Base-by-base conservation (phyloP, 2,888 invertebrate species). In the Cheilosia impressa region DNA sequence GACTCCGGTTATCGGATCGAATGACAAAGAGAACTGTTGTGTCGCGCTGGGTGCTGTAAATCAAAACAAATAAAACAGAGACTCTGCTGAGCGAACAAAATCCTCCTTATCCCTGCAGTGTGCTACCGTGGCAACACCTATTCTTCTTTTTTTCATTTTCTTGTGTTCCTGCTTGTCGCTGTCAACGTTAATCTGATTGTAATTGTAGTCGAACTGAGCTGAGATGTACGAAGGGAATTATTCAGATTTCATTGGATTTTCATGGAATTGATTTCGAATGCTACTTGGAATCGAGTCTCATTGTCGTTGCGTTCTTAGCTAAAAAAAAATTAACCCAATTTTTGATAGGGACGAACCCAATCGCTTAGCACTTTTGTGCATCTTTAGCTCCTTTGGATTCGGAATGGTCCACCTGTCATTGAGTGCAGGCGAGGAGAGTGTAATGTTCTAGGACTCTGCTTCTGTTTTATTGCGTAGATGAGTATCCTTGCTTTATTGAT, bases 151-250 rank as follows among this genome's bases (percentile, higher is more conserved):
- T 52, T 24, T 34, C 38, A 27, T 31, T 57, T 22, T 43, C 57
- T 62, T 43, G 41, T 41, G 62, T 22, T 43, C 57, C 57, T 50
- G 57, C 52, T 53, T 71, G 72, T 83, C 82, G 73, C 41, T 73
- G 53, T 60, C 69, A 63, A 79, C 57, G 79, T 75, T 84, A 84
- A 84, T 84, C 83, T 63, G 83, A 75, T 84, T 84, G 79, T 84
- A 84, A 84, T 84, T 84, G 79, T 69, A 79, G 83, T 75, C 53
- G 79, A 75, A 73, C 68, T 68, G 58, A 60, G 15, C 58, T 19
- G 17, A 17, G 41, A 38, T 19, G 45, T 7, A 38, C 31, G 66
- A 47, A 66, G 15, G 55, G 62, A 52, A 66, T 68, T 77, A 78
- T 83, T 83, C 66, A 57, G 60, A 78, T 77, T 82, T 66, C 66